phyloP scores from a whole-genome alignment of 2,113 vertebrate species.

The Podarcis cretensis region DNA sequence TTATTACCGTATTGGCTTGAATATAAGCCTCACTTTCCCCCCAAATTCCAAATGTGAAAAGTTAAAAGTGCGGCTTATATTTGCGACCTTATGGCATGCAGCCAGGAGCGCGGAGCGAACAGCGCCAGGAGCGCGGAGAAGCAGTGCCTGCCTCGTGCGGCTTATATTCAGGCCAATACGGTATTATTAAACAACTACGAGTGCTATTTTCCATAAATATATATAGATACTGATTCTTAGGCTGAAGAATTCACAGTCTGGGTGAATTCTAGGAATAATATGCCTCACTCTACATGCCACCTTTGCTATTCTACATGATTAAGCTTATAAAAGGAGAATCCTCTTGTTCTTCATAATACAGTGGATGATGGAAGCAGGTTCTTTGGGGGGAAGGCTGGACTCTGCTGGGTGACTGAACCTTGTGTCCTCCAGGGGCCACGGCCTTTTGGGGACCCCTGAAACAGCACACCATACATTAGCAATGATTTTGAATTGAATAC shows the following conservation, averaged over 20 bases:
- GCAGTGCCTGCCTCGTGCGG: too few species aligned
- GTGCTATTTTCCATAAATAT: not conserved
- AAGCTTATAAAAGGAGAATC: not conserved
- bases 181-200: not conserved
- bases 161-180: too few species aligned
- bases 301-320: not conserved
- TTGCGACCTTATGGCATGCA: too few species aligned
- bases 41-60: too few species aligned
- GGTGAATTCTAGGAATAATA: not conserved
- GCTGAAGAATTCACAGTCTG: not conserved
- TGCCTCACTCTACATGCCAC: not conserved
- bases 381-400: not conserved
- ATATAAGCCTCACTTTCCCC: too few species aligned
- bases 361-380: not conserved
- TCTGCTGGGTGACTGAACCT: not conserved
- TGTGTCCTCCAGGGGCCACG: not conserved
- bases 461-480: not conserved
- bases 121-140: too few species aligned
- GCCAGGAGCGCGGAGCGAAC: too few species aligned
- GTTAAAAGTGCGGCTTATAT: too few species aligned
- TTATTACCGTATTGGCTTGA: too few species aligned
- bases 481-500: not conserved
- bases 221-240: not conserved
- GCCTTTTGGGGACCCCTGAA: not conserved
- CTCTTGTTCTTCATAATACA: not conserved